Evolutionary conservation across 1,140 invertebrate species (phyloP), one percentile per base, ranked within the genome.

Genomic region (Subanguina moxae): DNA sequence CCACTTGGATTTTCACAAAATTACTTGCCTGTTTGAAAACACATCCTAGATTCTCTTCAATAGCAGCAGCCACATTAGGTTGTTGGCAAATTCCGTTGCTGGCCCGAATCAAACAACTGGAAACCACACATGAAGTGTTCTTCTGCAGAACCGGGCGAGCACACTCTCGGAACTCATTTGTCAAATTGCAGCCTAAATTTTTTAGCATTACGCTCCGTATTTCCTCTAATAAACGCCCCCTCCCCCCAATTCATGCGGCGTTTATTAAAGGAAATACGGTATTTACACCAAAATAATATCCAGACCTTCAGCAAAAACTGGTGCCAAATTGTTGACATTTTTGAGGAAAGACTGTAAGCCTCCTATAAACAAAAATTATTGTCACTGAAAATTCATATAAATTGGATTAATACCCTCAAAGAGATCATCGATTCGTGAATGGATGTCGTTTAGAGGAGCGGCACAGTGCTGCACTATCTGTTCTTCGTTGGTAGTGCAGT

Each of bases 321-420:
- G 80, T n/a, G 80, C 80, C 15, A 80, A 61, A 46, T 65, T 72
- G 57, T 80, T 80, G 45, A 82, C 62, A 62, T 80, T 80, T 62
- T 80, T 82, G 52, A 80, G 71, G n/a, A 80, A 61, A 7, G 67
- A 62, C 57, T 80, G 79, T 17, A 82, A 65, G 19, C 80, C 78
- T 1, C 80, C 48, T 52, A 15, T 8, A 52, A 19, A 52, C 3
- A 21, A 52, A 52, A 3, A 19, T 8, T 38, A 38, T 38, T 3
- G 3, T 52, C 3, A 15, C 3, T 52, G 8, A 52, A 8, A 52
- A 52, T 7, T 52, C 48, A 52, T 7, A 21, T n/a, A 38, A 38
- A 38, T 38, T 38, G 3, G 3, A 38, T 7, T 7, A 3, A 25
- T 52, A 52, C 48, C 78, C 32, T 82, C 61, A 66, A 80, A 80